A percentile compares a stretch with the other conserved stretches of the same genome.
Evolutionary conservation across 2,113 vertebrate species (phyloP).

Genomic region (Gallinago undulata): DNA sequence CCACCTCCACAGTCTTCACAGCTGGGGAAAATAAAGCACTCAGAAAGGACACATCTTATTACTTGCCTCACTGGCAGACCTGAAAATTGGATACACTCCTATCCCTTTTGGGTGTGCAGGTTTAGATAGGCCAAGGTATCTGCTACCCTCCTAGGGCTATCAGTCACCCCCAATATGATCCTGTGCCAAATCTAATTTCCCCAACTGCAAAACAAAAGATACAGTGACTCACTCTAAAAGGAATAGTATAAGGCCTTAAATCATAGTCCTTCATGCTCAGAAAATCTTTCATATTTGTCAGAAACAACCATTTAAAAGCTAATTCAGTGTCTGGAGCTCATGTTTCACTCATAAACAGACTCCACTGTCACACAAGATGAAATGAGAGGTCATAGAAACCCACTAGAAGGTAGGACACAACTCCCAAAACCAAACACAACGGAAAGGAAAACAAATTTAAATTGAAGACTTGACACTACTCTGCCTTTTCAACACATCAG

Average conservation of each 20-base stretch:
- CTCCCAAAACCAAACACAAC: background rate
- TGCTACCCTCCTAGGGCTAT: background rate
- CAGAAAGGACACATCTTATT: background rate
- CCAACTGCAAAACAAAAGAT: background rate
- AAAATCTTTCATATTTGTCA: background rate
- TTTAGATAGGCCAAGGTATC: background rate
- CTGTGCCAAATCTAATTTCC: background rate
- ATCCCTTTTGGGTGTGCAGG: background rate
- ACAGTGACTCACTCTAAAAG: background rate
- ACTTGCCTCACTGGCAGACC: background rate
- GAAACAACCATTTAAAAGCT: background rate
- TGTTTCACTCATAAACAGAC: background rate
- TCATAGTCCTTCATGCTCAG: background rate
- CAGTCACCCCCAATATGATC: background rate
- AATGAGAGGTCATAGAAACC: background rate
- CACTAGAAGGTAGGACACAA: background rate
- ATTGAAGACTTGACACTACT: background rate
- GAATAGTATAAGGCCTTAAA: background rate
- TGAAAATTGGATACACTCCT: background rate
- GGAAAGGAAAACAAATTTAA: background rate
- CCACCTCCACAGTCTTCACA: background rate
- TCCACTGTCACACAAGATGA: background rate
- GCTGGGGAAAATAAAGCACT: background rate
- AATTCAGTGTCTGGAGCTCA: background rate
- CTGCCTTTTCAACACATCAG: background rate